Evolutionary conservation across 1,140 invertebrate genomes (phyloP), one percentile per base, ranked within the genome.

Genomic region (Papilio machaon): DNA sequence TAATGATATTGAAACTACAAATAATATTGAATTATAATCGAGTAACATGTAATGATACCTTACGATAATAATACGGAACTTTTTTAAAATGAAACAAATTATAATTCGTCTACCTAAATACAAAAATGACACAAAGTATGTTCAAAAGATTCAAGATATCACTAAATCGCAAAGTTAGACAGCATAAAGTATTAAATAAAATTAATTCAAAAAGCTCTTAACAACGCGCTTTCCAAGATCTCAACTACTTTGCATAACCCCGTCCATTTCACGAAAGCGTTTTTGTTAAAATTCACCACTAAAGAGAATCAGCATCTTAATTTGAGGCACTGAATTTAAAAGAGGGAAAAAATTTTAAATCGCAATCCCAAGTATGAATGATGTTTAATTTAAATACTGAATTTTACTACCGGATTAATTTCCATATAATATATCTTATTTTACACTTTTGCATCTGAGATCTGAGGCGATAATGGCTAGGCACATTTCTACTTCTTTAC

Each of bases 261-360:
- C 70, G 38, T 38, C 17, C 23, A 43, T 73, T 73, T 73, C 70
- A 43, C 46, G 43, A 75, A 52, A 75, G 5, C n/a, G 73, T 47
- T 75, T 75, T 75, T 75, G 73, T 75, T 75, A 10, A 75, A 75
- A 74, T 73, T 73, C 43, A 19, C 73, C 73, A 19, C n/a, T 52
- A 9, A 10, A 52, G 46, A 75, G 19, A 75, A 75, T 75, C 46
- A 67, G 73, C 73, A 75, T 52, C 43, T 75, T 75, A 75, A 75
- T 75, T 75, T 3, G 19, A 52, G 17, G 47, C 46, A 47, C 73
- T 75, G 73, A 75, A 43, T 73, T 46, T 19, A 67, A 35, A 23
- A 23, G 11, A 8, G 19, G 30, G 11, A 7, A 46, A 46, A 67
- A 13, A n/a, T 46, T 46, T 13, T 38, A 38, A 19, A 7, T 46